A percentile compares a stretch with the other conserved stretches of the same genome.
Conservation (phyloP, 2,888 invertebrate species). For the Andrena haemorrhoa region DNA sequence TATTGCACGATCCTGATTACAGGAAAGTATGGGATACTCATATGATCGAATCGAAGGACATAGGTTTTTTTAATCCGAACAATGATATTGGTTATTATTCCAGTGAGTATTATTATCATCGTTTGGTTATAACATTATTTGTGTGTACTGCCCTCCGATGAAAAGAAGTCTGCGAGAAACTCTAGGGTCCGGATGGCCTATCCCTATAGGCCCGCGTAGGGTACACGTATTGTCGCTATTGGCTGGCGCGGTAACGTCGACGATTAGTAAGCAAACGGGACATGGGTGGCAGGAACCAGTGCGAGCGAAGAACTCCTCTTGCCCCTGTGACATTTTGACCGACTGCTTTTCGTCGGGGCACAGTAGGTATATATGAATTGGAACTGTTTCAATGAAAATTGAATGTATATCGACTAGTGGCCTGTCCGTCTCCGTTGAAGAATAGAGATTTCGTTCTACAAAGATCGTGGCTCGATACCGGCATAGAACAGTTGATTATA, state of each 20-base stretch:
- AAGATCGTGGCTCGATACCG: constrained; percentile 96
- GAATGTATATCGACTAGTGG: constrained; percentile 87
- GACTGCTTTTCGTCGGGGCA: too few relatives aligned
- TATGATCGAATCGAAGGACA: constrained; percentile 94
- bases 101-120: constrained; percentile 86
- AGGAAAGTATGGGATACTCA: constrained; percentile 96
- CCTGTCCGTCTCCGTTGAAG: constrained; percentile 94
- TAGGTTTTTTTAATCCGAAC: constrained; percentile 96
- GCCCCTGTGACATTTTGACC: too few relatives aligned
- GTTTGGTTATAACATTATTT: not conserved
- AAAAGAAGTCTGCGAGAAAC: too few relatives aligned
- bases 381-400: constrained; percentile 1
- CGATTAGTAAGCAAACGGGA: too few relatives aligned
- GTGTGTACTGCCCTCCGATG: too few relatives aligned
- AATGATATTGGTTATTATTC: constrained; percentile 97
- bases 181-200: too few relatives aligned
- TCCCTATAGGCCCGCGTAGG: too few relatives aligned
- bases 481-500: constrained; percentile 93
- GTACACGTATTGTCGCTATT: too few relatives aligned
- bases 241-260: too few relatives aligned
- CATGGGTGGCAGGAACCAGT: too few relatives aligned
- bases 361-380: not conserved
- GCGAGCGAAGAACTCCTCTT: too few relatives aligned
- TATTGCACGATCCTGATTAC: constrained; percentile 95
- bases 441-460: constrained; percentile 97